phyloP scores from a whole-genome alignment of 2,113 vertebrate genomes.

The Petaurus breviceps region DNA sequence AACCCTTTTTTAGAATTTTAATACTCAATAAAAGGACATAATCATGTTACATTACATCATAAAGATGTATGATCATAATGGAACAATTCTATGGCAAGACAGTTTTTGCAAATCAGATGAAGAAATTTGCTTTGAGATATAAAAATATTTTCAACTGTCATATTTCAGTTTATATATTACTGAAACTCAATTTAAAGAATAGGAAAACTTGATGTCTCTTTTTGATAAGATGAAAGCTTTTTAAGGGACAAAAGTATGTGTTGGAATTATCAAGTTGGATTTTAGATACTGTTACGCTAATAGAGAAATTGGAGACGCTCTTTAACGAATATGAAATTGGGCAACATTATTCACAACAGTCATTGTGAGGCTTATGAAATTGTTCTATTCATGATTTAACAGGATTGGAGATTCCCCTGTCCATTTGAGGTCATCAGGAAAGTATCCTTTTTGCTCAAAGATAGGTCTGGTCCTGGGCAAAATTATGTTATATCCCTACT shows the following conservation, averaged over 20 bases:
- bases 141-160: constrained; percentile 35
- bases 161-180: constrained; percentile 18
- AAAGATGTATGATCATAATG: not conserved
- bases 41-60: constrained; percentile 32
- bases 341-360: not conserved
- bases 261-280: not conserved
- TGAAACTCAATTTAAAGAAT: constrained; percentile 45
- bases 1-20: constrained; percentile 54
- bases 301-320: constrained; percentile 10
- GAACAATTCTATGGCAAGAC: constrained; percentile 8
- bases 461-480: not conserved
- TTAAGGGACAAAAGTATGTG: not conserved
- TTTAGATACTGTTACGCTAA: constrained; percentile 27
- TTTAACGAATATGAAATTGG: not conserved
- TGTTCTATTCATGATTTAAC: not conserved
- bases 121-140: not conserved
- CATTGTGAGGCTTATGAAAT: not conserved
- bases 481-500: constrained; percentile 4
- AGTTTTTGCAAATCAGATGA: not conserved
- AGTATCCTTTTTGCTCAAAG: not conserved
- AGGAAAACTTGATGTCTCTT: not conserved
- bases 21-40: constrained; percentile 35
- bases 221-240: constrained; percentile 40
- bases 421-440: constrained; percentile 27
- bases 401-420: not conserved